These are phyloP conservation scores for Mesocricetus auratus DNA, from an alignment of 2,113 vertebrate species.

Conservation along the genomic window DNA sequence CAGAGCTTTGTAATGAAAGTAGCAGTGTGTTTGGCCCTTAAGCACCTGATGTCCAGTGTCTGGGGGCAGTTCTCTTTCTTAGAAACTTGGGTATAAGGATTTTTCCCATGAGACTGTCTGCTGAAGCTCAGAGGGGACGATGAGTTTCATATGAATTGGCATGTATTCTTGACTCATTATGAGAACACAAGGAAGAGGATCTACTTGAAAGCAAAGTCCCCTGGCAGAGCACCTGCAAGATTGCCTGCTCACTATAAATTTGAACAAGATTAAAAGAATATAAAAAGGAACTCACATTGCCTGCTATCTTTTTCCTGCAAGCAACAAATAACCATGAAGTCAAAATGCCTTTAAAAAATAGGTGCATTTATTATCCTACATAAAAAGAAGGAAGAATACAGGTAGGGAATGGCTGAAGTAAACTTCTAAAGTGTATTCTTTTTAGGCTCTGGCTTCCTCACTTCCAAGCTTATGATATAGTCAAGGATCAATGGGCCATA, in stretches of 20 bases:
- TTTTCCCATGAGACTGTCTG: background rate
- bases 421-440: background rate
- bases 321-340: background rate
- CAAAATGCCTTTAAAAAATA: background rate
- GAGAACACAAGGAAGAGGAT: constrained; percentile 16
- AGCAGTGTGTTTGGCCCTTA: background rate
- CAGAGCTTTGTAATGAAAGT: background rate
- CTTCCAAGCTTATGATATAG: background rate
- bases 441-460: background rate
- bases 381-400: background rate
- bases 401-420: background rate
- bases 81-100: background rate
- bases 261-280: constrained; percentile 40
- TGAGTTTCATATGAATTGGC: background rate
- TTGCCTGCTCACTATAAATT: background rate
- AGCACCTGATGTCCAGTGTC: background rate
- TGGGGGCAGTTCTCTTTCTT: background rate
- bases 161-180: background rate
- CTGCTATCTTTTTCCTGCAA: background rate
- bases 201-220: constrained; percentile 30
- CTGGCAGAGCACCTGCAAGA: background rate
- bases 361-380: background rate
- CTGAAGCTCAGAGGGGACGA: background rate
- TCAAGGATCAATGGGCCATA: background rate
- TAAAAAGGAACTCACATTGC: constrained; percentile 23